Base-by-base conservation (phyloP, 2,888 invertebrate species). In the Mesoligia furuncula region DNA sequence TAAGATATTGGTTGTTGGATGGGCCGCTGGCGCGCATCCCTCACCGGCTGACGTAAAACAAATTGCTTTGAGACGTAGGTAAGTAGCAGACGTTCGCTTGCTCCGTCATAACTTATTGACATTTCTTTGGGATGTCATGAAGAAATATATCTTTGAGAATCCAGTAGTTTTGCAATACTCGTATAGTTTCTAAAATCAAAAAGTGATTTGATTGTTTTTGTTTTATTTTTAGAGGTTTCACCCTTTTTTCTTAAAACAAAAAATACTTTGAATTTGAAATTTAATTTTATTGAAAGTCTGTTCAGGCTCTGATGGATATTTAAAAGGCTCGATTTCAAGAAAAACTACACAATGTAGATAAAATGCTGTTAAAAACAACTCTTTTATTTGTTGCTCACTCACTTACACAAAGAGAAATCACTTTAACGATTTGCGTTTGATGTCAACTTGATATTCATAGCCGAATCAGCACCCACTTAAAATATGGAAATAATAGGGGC, bases 1-100 rank as follows among this genome's bases (percentile, higher is more conserved):
- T 90, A 90, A 89, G 88, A 88, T 89, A 90, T 90, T 70, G 86
- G 83, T 86, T 83, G 85, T 89, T 87, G 85, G 86, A 88, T 79
- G 86, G 88, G 73, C 81, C 79, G 82, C 78, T 75, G 81, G 67
- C 76, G 77, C 80, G 80, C 77, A 77, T 68, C 69, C 59, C 83
- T 76, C 75, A 78, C 81, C 75, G 84, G 68, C 69, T 69, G 84
- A 85, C 88, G 71, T 71, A 20, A 68, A 79, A 85, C 78, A 84
- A 84, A 87, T 88, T 83, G 86, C 80, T 82, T 77, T 74, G 81
- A 77, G 80, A 81, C 77, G 83, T 77, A 80, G 81, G 83, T 83
- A 80, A 83, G 83, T 83, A 83, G 79, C 83, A 83, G 80, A 79
- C 76, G 78, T 77, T 73, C 73, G 71, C 79, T 77, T 65, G 67